phyloP scores from a whole-genome alignment of 2,888 invertebrate species.

The Metallyticus violacea region DNA sequence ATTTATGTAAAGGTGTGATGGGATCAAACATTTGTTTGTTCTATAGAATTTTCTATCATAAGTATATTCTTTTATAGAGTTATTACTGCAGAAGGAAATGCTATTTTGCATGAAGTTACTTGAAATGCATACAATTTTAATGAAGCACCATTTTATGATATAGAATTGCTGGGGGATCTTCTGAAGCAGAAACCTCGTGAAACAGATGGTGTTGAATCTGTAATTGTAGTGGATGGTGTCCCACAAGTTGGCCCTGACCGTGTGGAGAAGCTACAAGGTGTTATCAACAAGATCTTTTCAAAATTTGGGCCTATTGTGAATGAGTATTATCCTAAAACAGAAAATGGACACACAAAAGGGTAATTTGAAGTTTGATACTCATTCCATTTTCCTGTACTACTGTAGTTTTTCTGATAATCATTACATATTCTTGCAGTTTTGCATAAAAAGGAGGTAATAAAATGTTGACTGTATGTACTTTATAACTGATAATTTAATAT shows the following conservation, averaged over 20 bases:
- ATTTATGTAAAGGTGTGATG: too few species aligned
- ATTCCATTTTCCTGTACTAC: neutral
- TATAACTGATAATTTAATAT: too few species aligned
- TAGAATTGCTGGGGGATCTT: constrained; percentile 91
- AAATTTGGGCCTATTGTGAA: constrained; percentile 86
- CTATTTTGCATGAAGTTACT: too few species aligned
- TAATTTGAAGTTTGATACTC: constrained; percentile 40
- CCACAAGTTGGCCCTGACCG: constrained; percentile 92
- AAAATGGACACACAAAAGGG: constrained; percentile 83
- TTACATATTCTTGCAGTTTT: too few species aligned
- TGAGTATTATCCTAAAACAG: constrained; percentile 82
- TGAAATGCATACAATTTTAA: neutral
- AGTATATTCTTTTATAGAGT: too few species aligned
- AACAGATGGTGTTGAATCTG: constrained; percentile 93
- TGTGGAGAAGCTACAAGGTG: constrained; percentile 86
- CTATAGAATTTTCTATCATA: too few species aligned
- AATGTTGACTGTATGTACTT: too few species aligned
- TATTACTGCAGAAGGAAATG: too few species aligned
- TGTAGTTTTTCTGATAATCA: too few species aligned
- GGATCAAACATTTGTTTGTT: too few species aligned
- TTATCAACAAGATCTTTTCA: constrained; percentile 86
- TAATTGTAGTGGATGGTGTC: constrained; percentile 94
- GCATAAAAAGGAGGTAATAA: too few species aligned
- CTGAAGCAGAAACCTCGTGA: constrained; percentile 86
- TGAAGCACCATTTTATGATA: constrained; percentile 41